Conservation (phyloP, 2,113 vertebrate genomes). For the Sciurus niger region DNA sequence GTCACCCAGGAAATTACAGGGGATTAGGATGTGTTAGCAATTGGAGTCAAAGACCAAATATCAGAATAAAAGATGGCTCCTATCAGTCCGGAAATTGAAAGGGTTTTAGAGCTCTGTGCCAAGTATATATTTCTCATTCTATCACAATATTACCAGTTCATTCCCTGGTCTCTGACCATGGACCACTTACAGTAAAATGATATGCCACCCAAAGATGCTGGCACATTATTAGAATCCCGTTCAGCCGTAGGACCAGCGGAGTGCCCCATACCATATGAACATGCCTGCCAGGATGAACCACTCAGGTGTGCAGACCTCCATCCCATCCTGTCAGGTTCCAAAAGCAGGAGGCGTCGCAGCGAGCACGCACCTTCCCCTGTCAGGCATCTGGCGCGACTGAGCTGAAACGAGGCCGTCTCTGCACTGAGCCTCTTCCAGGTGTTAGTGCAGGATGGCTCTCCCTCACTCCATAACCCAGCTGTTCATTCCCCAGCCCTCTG, state of each 20-base stretch:
- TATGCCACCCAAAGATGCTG: neutral
- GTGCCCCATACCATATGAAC: too few species aligned
- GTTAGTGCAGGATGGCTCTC: too few species aligned
- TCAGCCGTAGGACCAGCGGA: too few species aligned
- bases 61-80: neutral
- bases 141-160: neutral
- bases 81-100: neutral
- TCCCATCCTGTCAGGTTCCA: neutral
- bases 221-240: too few species aligned
- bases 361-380: rapidly evolving
- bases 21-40: neutral
- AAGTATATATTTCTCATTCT: neutral
- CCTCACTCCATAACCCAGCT: too few species aligned
- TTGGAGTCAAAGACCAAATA: neutral
- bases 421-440: neutral
- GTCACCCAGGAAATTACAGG: neutral
- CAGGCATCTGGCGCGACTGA: neutral
- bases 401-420: neutral
- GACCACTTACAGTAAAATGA: neutral
- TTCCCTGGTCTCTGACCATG: neutral
- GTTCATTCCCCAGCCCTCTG: neutral
- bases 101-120: neutral
- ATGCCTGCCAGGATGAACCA: neutral
- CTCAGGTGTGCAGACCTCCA: neutral
- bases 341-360: neutral